Evolutionary conservation across 1,140 invertebrate genomes (phyloP), one percentile per base, ranked within the genome.

Genomic region (Drosophila dunni): DNA sequence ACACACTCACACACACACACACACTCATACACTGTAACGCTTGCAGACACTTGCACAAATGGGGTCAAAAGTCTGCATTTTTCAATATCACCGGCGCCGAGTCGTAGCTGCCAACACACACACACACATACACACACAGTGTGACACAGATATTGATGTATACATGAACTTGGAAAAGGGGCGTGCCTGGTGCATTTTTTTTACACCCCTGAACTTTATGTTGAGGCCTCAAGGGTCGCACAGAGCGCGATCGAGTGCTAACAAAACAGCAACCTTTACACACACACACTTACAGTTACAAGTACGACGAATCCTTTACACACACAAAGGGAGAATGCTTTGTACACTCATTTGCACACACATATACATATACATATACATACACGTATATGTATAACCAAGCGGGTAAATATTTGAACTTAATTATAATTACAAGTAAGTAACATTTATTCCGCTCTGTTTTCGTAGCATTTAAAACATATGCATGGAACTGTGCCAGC

Each of bases 11-110:
- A 44, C 24, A 44, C 46, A 67, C 54, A 65, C 50, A 54, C 54
- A 54, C 48, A 54, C 40, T 45, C 48, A 62, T 9, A 53, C 29
- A 53, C 24, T 29, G 24, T 2, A 29, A 57, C 48, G 5, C 7
- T 11, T 13, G 24, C 60, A 62, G 36, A 58, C 62, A 60, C 70
- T 73, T 61, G 34, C 56, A 46, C 48, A 68, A 74, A 74, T 74
- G 65, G 50, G 71, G 71, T 74, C 71, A 74, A 61, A 74, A 68
- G 71, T 74, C 71, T 74, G 71, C 50, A 68, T 68, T 74, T 74
- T 74, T 74, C 71, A 74, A 74, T 74, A 74, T 74, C 71, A 74
- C 42, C 62, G 71, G 71, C 71, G 71, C 71, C 71, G 71, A 68
- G 20, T 34, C 34, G 71, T 50, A 34, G 57, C 65, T 74, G 71